Conservation (phyloP, 2,888 invertebrate genomes). For the Lasius fuliginosus region DNA sequence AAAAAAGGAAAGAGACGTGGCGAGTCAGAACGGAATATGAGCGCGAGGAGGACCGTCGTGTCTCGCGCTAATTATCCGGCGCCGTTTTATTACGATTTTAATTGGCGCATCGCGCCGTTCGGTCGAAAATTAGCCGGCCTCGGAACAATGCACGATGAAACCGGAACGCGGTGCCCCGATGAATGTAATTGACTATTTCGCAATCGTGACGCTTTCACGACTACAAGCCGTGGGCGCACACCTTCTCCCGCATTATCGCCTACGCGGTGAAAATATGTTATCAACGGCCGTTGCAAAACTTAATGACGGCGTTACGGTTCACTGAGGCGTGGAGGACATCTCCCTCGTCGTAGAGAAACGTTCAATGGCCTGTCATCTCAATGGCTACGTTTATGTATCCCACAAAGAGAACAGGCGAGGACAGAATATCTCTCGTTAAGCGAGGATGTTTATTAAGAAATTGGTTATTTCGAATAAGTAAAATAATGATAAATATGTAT, state of each 20-base stretch:
- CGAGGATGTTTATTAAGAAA: neutral
- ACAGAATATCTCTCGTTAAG: conserved; percentile 7
- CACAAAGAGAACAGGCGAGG: conserved; percentile 40
- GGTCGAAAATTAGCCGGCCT: conserved; percentile 39
- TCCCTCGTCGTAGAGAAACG: conserved; percentile 28
- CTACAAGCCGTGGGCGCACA: conserved; percentile 37
- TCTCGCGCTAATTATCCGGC: conserved; percentile 63
- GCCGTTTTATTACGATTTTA: conserved; percentile 64
- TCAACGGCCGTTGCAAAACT: conserved; percentile 64
- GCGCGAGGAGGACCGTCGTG: conserved; percentile 28
- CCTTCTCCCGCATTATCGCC: conserved; percentile 67
- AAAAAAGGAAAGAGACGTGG: conserved; percentile 1
- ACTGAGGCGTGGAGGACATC: conserved; percentile 61
- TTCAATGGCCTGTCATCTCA: conserved; percentile 60
- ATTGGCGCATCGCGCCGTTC: conserved; percentile 59
- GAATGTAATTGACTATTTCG: conserved; percentile 69
- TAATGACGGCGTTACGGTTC: conserved; percentile 54
- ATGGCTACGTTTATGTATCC: conserved; percentile 52
- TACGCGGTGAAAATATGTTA: conserved; percentile 72
- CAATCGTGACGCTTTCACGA: conserved; percentile 75
- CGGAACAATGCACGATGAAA: conserved; percentile 59
- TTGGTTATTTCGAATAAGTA: neutral
- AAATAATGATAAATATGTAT: neutral
- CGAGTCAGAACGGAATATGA: conserved; percentile 19
- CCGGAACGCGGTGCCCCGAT: conserved; percentile 59